phyloP scores from a whole-genome alignment of 2,113 vertebrate genomes.

The Azemiops feae region DNA sequence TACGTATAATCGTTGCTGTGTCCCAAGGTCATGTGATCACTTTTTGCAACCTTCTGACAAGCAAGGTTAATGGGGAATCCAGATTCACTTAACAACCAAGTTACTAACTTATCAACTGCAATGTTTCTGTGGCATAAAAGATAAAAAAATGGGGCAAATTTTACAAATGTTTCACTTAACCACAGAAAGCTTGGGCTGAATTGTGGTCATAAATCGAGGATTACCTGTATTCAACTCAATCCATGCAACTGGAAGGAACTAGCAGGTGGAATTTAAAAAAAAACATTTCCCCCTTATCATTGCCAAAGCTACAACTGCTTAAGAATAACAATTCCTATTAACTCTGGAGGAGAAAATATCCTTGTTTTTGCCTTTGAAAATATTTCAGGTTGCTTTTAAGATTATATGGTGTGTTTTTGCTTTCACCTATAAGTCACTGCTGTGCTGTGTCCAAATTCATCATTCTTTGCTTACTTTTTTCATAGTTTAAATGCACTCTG shows the following conservation, averaged over 20 bases:
- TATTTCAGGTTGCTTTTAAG: neutral
- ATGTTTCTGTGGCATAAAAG: neutral
- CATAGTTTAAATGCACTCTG: neutral
- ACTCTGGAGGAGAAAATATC: neutral
- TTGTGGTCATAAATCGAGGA: neutral
- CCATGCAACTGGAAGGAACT: neutral
- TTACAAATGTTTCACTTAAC: neutral
- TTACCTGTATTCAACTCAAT: neutral
- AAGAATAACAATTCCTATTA: neutral
- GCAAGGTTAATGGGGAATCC: neutral
- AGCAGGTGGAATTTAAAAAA: neutral
- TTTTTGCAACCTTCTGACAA: neutral
- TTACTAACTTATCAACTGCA: neutral
- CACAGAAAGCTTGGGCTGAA: neutral
- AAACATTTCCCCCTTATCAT: neutral
- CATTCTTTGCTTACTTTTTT: neutral
- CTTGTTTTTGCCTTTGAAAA: neutral
- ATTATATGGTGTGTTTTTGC: neutral
- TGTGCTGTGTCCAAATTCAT: neutral
- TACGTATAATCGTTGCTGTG: neutral
- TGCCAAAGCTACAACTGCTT: neutral
- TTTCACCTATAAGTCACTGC: neutral
- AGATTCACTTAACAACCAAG: neutral
- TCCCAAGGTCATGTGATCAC: neutral
- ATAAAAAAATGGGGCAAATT: neutral